Evolutionary conservation across 2,113 vertebrate genomes (phyloP).

Genomic region (Bubo blakistoni): DNA sequence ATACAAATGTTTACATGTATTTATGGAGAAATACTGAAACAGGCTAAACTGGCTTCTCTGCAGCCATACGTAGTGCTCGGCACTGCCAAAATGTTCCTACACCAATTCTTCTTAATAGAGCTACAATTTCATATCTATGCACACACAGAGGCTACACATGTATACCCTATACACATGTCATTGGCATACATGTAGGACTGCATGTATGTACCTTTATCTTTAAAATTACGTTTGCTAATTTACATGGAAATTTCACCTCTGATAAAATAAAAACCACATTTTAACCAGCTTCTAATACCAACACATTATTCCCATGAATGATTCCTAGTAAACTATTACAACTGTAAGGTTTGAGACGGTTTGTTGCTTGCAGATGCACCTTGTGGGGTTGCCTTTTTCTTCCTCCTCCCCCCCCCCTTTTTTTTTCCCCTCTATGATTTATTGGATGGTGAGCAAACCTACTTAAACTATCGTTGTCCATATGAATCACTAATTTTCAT

Average conservation of each 20-base stretch:
- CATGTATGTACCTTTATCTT: constrained; percentile 53
- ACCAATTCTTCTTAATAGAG: neutral
- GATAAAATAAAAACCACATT: constrained; percentile 69
- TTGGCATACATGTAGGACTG: constrained; percentile 20
- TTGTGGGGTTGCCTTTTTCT: neutral
- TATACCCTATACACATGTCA: neutral
- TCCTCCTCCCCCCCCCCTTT: neutral
- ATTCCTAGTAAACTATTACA: constrained; percentile 73
- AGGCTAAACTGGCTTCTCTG: neutral
- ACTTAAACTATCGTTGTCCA: constrained; percentile 80
- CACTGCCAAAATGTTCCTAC: neutral
- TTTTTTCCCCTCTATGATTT: constrained; percentile 62
- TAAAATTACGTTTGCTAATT: constrained; percentile 67
- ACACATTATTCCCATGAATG: constrained; percentile 68
- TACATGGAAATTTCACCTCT: constrained; percentile 65
- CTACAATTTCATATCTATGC: neutral
- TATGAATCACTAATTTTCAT: constrained; percentile 87
- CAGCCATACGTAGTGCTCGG: neutral
- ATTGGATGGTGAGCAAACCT: constrained; percentile 75
- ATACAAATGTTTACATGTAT: neutral
- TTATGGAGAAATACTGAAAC: neutral
- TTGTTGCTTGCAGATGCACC: neutral
- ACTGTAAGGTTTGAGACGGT: constrained; percentile 3
- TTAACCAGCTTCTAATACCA: constrained; percentile 69
- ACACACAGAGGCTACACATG: neutral